phyloP scores from a whole-genome alignment of 2,113 vertebrate genomes.

The Verasper variegatus region DNA sequence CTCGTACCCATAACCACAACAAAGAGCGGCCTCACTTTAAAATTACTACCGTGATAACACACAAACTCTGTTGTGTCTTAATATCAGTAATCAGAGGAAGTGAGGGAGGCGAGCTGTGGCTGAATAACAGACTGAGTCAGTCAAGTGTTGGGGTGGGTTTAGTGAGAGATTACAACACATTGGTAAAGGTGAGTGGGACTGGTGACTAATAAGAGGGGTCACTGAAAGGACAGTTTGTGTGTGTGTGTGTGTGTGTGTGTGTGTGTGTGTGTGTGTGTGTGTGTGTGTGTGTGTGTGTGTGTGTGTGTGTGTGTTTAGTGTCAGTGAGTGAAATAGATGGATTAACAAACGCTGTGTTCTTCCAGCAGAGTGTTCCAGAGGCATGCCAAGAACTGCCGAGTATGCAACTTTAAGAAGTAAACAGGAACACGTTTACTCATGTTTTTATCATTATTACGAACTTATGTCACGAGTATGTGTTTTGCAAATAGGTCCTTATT shows the following conservation, averaged over 20 bases:
- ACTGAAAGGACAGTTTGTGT: slow-evolving; percentile 37
- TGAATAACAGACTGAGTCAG: slow-evolving; percentile 34
- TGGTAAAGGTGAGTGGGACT: slow-evolving; percentile 37
- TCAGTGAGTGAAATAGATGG: not conserved
- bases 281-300: slow-evolving; percentile 18
- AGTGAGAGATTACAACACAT: slow-evolving; percentile 38
- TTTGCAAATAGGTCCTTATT: too few species aligned
- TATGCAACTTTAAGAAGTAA: slow-evolving; percentile 27
- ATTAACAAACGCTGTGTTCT: slow-evolving; percentile 10
- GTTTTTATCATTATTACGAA: not conserved
- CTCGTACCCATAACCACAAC: slow-evolving; percentile 40
- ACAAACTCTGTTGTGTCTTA: slow-evolving; percentile 35
- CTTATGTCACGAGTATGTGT: not conserved
- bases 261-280: slow-evolving; percentile 5
- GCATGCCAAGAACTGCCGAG: too few species aligned
- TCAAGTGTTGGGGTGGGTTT: slow-evolving; percentile 24
- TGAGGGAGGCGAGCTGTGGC: slow-evolving; percentile 5
- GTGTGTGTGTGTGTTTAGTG: slow-evolving; percentile 1
- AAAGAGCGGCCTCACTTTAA: slow-evolving; percentile 14
- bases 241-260: slow-evolving; percentile 17
- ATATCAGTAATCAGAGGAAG: slow-evolving; percentile 53
- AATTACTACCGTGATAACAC: slow-evolving; percentile 40
- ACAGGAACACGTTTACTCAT: slow-evolving; percentile 5
- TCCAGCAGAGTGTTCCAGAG: too few species aligned
- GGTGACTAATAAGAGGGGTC: slow-evolving; percentile 29